phyloP scores from a whole-genome alignment of 2,888 invertebrate species.

The Anticlea derivata region DNA sequence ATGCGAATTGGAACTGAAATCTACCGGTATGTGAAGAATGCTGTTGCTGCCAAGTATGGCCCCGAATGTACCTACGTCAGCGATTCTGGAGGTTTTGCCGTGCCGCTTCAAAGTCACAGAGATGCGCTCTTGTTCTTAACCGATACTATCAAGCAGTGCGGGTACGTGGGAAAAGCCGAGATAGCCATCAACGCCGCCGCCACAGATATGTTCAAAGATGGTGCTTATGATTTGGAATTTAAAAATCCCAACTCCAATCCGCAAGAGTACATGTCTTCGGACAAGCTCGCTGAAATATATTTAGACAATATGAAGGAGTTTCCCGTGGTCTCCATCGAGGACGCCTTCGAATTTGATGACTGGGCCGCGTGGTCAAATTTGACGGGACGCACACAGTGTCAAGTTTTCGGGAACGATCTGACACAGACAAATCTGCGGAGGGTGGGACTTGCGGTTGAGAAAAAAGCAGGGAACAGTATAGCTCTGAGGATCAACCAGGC shows the following conservation, averaged over 20 bases:
- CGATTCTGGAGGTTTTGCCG: conserved; percentile 98
- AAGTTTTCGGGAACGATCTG: conserved; percentile 96
- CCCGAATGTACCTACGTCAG: conserved; percentile 97
- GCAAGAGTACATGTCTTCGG: conserved; percentile 90
- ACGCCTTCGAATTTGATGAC: conserved; percentile 98
- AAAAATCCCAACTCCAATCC: conserved; percentile 97
- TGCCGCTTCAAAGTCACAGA: conserved; percentile 96
- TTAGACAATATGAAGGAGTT: conserved; percentile 95
- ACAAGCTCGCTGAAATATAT: conserved; percentile 93
- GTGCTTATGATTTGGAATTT: conserved; percentile 97
- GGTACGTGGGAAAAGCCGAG: conserved; percentile 94
- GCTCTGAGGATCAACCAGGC: conserved; percentile 98
- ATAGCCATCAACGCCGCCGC: conserved; percentile 99
- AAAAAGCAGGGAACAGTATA: conserved; percentile 97
- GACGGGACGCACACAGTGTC: conserved; percentile 87
- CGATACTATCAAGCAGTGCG: conserved; percentile 95
- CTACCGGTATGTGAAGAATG: conserved; percentile 96
- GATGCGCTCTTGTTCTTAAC: conserved; percentile 94
- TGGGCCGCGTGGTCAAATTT: conserved; percentile 97
- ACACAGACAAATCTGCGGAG: conserved; percentile 95
- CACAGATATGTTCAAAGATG: conserved; percentile 95
- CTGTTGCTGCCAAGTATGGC: conserved; percentile 94
- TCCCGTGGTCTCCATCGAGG: conserved; percentile 96
- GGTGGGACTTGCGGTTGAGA: conserved; percentile 95
- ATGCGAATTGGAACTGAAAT: conserved; percentile 98